These are phyloP conservation scores for Macroglossus sobrinus DNA, from an alignment of 2,113 vertebrate species.

Conservation along the genomic window DNA sequence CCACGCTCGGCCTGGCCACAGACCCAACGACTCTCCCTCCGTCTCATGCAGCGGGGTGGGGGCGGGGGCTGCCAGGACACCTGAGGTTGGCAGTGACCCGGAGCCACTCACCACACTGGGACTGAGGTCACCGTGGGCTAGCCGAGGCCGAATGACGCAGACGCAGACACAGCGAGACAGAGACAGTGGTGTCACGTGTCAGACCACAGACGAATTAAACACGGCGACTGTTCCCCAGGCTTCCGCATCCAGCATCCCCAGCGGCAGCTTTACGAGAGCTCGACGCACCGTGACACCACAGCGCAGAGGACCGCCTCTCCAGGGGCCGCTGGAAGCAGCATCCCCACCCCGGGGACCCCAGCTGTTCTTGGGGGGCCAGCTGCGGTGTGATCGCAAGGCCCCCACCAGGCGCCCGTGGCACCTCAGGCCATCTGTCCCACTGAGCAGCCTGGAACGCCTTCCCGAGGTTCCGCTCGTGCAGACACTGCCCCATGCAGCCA, in stretches of 20 bases:
- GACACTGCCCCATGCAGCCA: rapidly evolving
- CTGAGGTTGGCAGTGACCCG: too few species aligned
- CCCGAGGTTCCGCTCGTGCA: rapidly evolving
- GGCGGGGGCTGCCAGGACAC: not conserved
- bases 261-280: not conserved
- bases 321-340: not conserved
- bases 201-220: not conserved
- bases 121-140: rapidly evolving
- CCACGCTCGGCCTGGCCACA: too few species aligned
- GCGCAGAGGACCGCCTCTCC: not conserved
- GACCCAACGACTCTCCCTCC: rapidly evolving
- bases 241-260: not conserved
- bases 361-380: not conserved
- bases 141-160: not conserved
- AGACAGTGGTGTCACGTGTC: rapidly evolving
- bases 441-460: rapidly evolving
- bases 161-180: rapidly evolving
- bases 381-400: rapidly evolving
- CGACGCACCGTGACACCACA: too few species aligned
- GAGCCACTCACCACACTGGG: not conserved
- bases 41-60: rapidly evolving
- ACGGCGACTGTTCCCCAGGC: not conserved
- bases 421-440: too few species aligned
- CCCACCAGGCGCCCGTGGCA: rapidly evolving
- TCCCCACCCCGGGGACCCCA: not conserved